A percentile compares a stretch with the other conserved stretches of the same genome.
Conservation (phyloP, 2,113 vertebrate genomes). For the Pangasianodon gigas region DNA sequence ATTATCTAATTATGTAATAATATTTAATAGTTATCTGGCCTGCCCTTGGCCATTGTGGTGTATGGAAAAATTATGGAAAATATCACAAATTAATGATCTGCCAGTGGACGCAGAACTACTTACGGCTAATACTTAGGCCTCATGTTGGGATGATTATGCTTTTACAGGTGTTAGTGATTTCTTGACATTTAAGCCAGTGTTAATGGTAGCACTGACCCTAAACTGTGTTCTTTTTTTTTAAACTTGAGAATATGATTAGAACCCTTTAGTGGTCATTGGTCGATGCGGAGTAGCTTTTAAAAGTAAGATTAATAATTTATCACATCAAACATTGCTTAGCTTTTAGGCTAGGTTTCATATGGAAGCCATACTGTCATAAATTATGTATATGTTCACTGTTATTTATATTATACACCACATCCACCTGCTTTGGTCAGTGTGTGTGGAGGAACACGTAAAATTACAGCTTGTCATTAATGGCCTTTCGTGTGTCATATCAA, state of each 20-base stretch:
- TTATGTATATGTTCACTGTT: constrained; percentile 41
- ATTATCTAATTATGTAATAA: not conserved
- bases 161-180: constrained; percentile 20
- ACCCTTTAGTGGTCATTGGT: constrained; percentile 41
- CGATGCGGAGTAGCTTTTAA: constrained; percentile 40
- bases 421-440: constrained; percentile 32
- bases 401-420: constrained; percentile 41
- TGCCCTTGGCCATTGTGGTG: not conserved
- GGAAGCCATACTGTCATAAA: constrained; percentile 30
- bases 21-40: not conserved
- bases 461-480: constrained; percentile 23
- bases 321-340: constrained; percentile 42
- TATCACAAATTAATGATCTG: not conserved
- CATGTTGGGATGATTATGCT: not conserved
- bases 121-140: not conserved
- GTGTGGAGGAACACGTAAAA: constrained; percentile 4
- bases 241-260: constrained; percentile 5
- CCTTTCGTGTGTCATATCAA: not conserved
- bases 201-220: constrained; percentile 17
- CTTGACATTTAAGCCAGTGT: not conserved
- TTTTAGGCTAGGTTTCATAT: constrained; percentile 45
- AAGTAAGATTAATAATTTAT: constrained; percentile 50
- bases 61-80: not conserved
- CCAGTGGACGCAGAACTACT: not conserved
- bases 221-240: not conserved